Conservation (phyloP, 2,888 invertebrate species). For the Meiosimyza platycephala region DNA sequence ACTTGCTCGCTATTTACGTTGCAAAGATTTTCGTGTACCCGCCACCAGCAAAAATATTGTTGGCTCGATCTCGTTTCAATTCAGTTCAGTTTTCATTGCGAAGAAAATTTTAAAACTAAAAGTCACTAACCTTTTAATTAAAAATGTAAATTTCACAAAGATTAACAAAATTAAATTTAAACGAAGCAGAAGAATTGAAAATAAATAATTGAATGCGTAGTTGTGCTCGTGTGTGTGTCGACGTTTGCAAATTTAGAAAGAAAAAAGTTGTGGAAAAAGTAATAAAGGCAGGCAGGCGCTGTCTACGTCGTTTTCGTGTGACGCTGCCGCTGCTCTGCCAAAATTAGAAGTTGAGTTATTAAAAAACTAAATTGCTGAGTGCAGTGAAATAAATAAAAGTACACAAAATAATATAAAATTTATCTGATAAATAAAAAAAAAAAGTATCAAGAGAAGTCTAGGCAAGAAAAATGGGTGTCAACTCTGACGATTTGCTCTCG, state of each 20-base stretch:
- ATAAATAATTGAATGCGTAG: neutral
- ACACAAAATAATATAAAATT: conserved; percentile 2
- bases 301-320: conserved; percentile 20
- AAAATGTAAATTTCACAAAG: conserved; percentile 29
- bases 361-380: neutral
- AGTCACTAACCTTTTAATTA: conserved; percentile 21
- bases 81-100: neutral
- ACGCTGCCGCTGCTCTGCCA: neutral
- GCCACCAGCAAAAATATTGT: neutral
- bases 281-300: conserved; percentile 3
- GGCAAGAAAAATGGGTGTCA: conserved; percentile 43
- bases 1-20: neutral
- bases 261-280: conserved; percentile 14
- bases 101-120: conserved; percentile 18
- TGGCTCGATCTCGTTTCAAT: too few relatives aligned
- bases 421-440: conserved; percentile 6
- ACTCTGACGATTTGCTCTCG: conserved; percentile 27
- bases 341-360: neutral
- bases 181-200: conserved; percentile 9
- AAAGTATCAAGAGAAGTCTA: conserved; percentile 7
- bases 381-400: neutral
- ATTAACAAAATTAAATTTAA: neutral
- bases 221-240: conserved; percentile 29
- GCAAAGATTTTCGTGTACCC: conserved; percentile 15
- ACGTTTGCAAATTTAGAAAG: conserved; percentile 35